Evolutionary conservation across 2,797 vertebrate species (phyloP).

Genomic region (Luscinia luscinia): DNA sequence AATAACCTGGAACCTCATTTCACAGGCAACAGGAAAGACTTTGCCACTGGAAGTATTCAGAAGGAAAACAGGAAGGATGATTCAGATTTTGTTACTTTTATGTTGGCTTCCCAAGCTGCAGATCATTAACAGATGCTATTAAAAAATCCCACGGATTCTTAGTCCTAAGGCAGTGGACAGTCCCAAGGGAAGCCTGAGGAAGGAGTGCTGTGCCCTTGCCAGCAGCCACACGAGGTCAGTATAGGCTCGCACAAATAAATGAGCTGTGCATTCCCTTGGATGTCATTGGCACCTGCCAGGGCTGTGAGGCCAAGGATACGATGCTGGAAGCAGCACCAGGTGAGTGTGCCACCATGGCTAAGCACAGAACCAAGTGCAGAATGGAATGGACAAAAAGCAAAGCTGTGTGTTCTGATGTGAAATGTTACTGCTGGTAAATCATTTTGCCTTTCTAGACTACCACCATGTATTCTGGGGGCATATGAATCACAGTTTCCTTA

Average conservation of each 20-base stretch:
- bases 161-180: background rate
- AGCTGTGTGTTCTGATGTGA: background rate
- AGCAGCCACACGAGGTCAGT: constrained; percentile 46
- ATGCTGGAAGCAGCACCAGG: background rate
- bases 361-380: background rate
- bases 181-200: background rate
- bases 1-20: background rate
- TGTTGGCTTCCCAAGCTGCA: background rate
- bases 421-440: background rate
- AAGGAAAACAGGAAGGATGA: background rate
- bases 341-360: background rate
- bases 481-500: background rate
- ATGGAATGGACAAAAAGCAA: background rate
- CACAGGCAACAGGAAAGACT: background rate
- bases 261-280: background rate
- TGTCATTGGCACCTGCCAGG: background rate
- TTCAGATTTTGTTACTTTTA: background rate
- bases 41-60: background rate
- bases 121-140: background rate
- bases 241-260: background rate
- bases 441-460: background rate
- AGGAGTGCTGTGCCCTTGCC: background rate
- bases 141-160: background rate
- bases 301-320: too few relatives aligned
- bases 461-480: background rate